These are phyloP conservation scores for Phycodurus eques DNA, from an alignment of 2,113 vertebrate genomes.

Conservation along the genomic window DNA sequence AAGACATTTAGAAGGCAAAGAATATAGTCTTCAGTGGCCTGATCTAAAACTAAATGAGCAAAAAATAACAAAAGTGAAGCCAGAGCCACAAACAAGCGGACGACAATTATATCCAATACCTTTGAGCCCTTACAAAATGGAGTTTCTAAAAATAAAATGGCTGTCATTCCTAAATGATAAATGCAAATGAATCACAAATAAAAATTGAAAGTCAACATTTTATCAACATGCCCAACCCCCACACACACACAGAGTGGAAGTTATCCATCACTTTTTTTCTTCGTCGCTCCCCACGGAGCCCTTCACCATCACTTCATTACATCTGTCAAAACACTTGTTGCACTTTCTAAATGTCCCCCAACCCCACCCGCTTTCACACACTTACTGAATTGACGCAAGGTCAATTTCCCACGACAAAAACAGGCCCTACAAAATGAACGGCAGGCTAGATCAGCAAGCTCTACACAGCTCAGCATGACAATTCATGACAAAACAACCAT, in stretches of 20 bases:
- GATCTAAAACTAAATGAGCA: too few relatives aligned
- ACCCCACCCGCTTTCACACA: background rate
- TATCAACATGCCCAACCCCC: background rate
- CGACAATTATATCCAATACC: too few relatives aligned
- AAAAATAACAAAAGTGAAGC: too few relatives aligned
- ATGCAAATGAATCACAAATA: too few relatives aligned
- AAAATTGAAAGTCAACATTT: too few relatives aligned
- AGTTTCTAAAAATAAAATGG: too few relatives aligned
- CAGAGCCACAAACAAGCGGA: too few relatives aligned
- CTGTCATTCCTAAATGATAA: too few relatives aligned
- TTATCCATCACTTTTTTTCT: slow-evolving; percentile 61
- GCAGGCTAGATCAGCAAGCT: background rate
- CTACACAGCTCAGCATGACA: background rate
- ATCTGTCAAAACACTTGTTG: slow-evolving; percentile 64
- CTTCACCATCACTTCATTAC: slow-evolving; percentile 58
- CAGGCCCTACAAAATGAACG: background rate
- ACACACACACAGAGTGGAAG: slow-evolving; percentile 46
- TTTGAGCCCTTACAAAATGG: too few relatives aligned
- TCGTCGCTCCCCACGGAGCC: slow-evolving; percentile 36
- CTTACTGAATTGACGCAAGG: slow-evolving; percentile 21
- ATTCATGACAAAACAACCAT: too few relatives aligned
- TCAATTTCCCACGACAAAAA: slow-evolving; percentile 2
- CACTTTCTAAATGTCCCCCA: slow-evolving; percentile 32
- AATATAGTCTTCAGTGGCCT: too few relatives aligned
- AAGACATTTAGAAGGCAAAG: too few relatives aligned